Evolutionary conservation across 2,113 vertebrate species (phyloP).

Genomic region (Campylomormyrus numenius): DNA sequence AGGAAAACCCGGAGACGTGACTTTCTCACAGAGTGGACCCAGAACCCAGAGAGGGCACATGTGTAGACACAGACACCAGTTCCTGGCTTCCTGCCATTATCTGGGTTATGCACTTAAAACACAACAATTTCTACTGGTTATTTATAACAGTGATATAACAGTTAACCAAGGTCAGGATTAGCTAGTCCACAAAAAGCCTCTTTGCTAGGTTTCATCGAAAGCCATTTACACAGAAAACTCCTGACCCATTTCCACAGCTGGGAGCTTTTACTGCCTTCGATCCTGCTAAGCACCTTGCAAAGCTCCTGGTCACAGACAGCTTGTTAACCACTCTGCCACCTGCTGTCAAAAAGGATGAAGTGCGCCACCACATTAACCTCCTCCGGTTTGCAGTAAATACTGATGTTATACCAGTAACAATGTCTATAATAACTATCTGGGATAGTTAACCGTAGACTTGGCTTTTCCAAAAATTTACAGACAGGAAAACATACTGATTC

Average conservation of each 20-base stretch:
- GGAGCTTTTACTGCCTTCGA: background rate
- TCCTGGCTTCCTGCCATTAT: background rate
- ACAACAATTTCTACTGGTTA: background rate
- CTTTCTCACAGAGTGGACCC: background rate
- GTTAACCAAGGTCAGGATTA: background rate
- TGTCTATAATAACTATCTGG: background rate
- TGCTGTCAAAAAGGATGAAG: background rate
- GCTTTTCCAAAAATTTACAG: background rate
- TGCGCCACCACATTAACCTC: background rate
- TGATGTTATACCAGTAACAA: background rate
- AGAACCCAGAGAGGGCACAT: background rate
- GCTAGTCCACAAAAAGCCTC: background rate
- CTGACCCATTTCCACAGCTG: background rate
- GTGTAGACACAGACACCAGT: background rate
- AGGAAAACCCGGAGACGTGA: background rate
- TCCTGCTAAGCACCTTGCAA: background rate
- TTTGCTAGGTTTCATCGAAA: background rate
- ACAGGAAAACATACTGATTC: background rate
- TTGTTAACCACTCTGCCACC: background rate
- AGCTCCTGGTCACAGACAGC: background rate
- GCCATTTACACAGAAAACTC: background rate
- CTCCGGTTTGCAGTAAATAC: background rate
- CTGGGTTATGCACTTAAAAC: background rate
- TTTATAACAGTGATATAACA: background rate
- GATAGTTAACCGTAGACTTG: background rate